These are phyloP conservation scores for Mylabris phalerata DNA, from an alignment of 1,140 invertebrate genomes.

Conservation along the genomic window DNA sequence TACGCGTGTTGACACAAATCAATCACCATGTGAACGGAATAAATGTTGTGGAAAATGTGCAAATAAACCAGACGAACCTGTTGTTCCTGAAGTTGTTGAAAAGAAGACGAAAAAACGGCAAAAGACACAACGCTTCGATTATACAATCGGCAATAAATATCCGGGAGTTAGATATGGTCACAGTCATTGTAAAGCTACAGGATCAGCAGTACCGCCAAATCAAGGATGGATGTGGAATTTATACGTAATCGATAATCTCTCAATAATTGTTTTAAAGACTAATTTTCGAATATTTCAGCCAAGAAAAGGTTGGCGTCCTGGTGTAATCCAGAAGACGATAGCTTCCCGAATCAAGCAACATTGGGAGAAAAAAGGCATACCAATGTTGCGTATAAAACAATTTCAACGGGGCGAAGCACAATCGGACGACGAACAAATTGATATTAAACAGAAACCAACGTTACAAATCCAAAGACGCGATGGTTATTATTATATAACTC, in stretches of 20 bases:
- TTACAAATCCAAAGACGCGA: slow-evolving; percentile 51
- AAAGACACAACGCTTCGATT: slow-evolving; percentile 27
- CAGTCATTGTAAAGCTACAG: slow-evolving; percentile 42
- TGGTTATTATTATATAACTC: slow-evolving; percentile 49
- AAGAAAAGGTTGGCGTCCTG: slow-evolving; percentile 49
- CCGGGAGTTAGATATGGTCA: slow-evolving; percentile 47
- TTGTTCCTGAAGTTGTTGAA: neutral
- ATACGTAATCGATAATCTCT: slow-evolving; percentile 14
- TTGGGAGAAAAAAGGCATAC: slow-evolving; percentile 37
- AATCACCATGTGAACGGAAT: neutral
- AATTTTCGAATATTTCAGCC: slow-evolving; percentile 31
- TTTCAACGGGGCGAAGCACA: slow-evolving; percentile 17
- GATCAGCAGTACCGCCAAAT: slow-evolving; percentile 44
- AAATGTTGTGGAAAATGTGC: slow-evolving; percentile 1
- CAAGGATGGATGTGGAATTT: slow-evolving; percentile 56
- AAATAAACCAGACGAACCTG: neutral
- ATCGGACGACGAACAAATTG: slow-evolving; percentile 26
- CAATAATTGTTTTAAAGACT: slow-evolving; percentile 23
- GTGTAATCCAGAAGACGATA: slow-evolving; percentile 47
- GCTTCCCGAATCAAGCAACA: slow-evolving; percentile 45
- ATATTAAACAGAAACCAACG: slow-evolving; percentile 46
- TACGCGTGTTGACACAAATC: neutral
- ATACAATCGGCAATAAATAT: slow-evolving; percentile 36
- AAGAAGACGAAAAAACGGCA: slow-evolving; percentile 20
- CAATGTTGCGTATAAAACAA: slow-evolving; percentile 27